Base-by-base conservation (phyloP, 2,113 vertebrate species). In the Chaetura pelagica region DNA sequence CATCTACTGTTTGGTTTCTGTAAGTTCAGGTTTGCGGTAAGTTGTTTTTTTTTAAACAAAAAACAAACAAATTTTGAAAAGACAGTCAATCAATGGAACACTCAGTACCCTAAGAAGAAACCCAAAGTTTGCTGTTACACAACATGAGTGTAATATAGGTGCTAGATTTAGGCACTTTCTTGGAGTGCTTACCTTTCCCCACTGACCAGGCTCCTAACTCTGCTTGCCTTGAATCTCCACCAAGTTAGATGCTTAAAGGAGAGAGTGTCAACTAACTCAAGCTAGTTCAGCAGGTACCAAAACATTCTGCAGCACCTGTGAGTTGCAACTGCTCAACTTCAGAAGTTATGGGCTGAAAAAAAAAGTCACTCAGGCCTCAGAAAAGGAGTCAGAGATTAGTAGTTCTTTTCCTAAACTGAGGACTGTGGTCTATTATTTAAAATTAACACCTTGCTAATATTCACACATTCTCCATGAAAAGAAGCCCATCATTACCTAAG, bases 191-290 rank as follows among this genome's bases (percentile, higher is more conserved):
- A 63, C 61, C 84, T 91, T 78, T 91, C 74, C 76, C 63, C 51
- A 75, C 15, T 81, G 80, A 66, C 85, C 89, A 66, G 58, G 75
- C 48, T 81, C 75, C 88, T 81, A 72, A 85, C 69, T 89, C 49
- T 72, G 44, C 20, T n/a, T 81, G 89, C 80, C 69, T 76, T 89
- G 46, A 76, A 71, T 49, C 69, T 71, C 69, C 46, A 91, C 13
- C 64, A 62, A 85, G 32, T 66, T 72, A 89, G 52, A 72, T 46
- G 75, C 69, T 63, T 76, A 55, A 89, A 92, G 40, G 35, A 84
- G 67, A 84, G 63, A 63, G 42, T 69, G 61, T 49, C 67, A 76
- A 75, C 38, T 34, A 73, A 87, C 30, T 63, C 59, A 46, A 44
- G 24, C 24, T 27, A 78, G 54, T 35, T 86, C 59, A 78, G 66